phyloP scores from a whole-genome alignment of 2,797 vertebrate species.

The Danio kyathit region DNA sequence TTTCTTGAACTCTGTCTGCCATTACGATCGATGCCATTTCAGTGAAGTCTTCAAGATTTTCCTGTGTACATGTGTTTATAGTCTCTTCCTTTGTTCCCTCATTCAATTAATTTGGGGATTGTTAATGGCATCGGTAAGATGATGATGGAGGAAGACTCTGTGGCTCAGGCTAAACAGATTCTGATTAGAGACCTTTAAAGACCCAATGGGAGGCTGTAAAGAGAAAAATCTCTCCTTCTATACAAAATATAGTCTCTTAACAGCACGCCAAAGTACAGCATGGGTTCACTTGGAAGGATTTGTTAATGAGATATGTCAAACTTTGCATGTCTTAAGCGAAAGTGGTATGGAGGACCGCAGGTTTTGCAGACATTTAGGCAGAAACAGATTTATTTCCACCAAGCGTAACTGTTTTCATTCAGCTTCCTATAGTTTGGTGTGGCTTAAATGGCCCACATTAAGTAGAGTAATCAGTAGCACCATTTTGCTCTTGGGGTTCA shows the following conservation, averaged over 20 bases:
- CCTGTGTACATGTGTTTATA: conserved; percentile 51
- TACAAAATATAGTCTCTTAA: conserved; percentile 62
- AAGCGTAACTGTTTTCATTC: conserved; percentile 70
- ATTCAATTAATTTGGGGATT: conserved; percentile 56
- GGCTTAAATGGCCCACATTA: conserved; percentile 64
- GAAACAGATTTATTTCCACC: conserved; percentile 73
- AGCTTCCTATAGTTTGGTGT: conserved; percentile 62
- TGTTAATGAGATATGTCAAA: conserved; percentile 74
- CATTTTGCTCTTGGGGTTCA: conserved; percentile 59
- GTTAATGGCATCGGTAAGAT: conserved; percentile 64
- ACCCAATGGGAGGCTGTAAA: conserved; percentile 51
- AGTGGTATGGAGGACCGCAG: conserved; percentile 65
- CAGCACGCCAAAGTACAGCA: conserved; percentile 72
- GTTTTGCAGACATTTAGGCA: conserved; percentile 64
- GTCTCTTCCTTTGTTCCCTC: conserved; percentile 50
- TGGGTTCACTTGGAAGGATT: conserved; percentile 71
- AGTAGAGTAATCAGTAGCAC: conserved; percentile 49
- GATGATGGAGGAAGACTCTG: conserved; percentile 48
- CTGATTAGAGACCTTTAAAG: conserved; percentile 52
- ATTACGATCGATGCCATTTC: conserved; percentile 15
- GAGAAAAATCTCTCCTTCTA: conserved; percentile 55
- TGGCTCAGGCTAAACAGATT: conserved; percentile 30
- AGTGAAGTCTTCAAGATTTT: conserved; percentile 23
- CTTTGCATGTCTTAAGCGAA: conserved; percentile 68
- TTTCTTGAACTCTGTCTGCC: conserved; percentile 68